These are phyloP conservation scores for Chanos chanos DNA, from an alignment of 2,797 vertebrate species.

Conservation along the genomic window DNA sequence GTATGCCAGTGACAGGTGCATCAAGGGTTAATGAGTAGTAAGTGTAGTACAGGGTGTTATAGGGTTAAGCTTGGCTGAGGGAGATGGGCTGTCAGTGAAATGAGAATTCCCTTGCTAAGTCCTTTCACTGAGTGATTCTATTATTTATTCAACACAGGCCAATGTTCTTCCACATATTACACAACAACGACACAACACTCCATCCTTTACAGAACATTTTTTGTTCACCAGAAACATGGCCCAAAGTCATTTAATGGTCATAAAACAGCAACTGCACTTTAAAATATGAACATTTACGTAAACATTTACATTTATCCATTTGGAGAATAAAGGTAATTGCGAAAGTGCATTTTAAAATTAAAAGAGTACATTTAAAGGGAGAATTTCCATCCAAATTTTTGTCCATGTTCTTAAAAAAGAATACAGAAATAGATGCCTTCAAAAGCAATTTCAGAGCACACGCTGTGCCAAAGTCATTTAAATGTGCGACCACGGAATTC, in stretches of 20 bases:
- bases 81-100: conserved; percentile 47
- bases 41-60: not conserved
- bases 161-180: conserved; percentile 52
- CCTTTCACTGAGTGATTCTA: conserved; percentile 47
- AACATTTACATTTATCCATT: too few relatives aligned
- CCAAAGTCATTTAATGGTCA: conserved; percentile 49
- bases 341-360: too few relatives aligned
- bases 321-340: too few relatives aligned
- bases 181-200: conserved; percentile 46
- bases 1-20: too few relatives aligned
- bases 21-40: not conserved
- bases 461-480: too few relatives aligned
- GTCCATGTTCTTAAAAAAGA: too few relatives aligned
- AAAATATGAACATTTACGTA: conserved; percentile 49
- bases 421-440: not conserved
- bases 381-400: too few relatives aligned
- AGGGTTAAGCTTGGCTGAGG: conserved; percentile 41
- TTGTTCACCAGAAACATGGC: conserved; percentile 11
- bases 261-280: conserved; percentile 53
- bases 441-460: too few relatives aligned
- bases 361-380: too few relatives aligned
- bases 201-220: conserved; percentile 36
- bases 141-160: conserved; percentile 64
- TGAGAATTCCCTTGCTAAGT: conserved; percentile 48
- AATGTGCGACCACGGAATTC: too few relatives aligned